Base-by-base conservation (phyloP, 2,113 vertebrate species). In the Poecile atricapillus region DNA sequence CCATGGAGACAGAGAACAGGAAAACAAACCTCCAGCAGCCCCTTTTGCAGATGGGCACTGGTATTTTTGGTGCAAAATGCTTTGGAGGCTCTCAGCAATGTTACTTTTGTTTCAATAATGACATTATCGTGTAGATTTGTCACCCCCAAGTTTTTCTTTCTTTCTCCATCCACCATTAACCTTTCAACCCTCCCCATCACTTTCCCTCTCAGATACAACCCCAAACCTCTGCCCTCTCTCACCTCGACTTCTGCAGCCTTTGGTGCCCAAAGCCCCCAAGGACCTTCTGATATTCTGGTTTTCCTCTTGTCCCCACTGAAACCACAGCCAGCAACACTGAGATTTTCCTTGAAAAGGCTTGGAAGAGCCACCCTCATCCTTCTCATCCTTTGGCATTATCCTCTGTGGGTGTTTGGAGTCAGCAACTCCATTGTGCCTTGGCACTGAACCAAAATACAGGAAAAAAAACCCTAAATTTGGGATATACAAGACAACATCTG, bases 81-180 rank as follows among this genome's bases (percentile, higher is more conserved):
- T 84, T 50, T 49, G 69, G 50, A 81, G 55, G 31, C 19, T 73
- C 7, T 46, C 24, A 22, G n/a, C 19, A 79, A 13, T 4, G 16
- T 11, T 9, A 2, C 5, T 83, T 85, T 73, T 18, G 3, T 63
- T 76, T 35, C n/a, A 9, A 13, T 33, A 50, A n/a, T 7, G 39
- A 56, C 10, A 4, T 39, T 22, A 31, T 9, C 28, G 2, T 0
- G 0, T 4, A 17, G 39, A 14, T 30, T 44, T 43, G 24, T 64
- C 37, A 43, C 7, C 24, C 49, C 15, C 25, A 19, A 22, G 5
- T 9, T 46, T 43, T 65, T 37, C 20, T 43, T 65, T 37, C 20
- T 50, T 68, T 67, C 18, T 13, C 47, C 30, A n/a, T 17, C 44
- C 19, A 3, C 12, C 23, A 13, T n/a, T 28, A 5, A 67, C 18